Evolutionary conservation across 2,888 invertebrate species (phyloP).

Genomic region (Caenorhabditis sp.): DNA sequence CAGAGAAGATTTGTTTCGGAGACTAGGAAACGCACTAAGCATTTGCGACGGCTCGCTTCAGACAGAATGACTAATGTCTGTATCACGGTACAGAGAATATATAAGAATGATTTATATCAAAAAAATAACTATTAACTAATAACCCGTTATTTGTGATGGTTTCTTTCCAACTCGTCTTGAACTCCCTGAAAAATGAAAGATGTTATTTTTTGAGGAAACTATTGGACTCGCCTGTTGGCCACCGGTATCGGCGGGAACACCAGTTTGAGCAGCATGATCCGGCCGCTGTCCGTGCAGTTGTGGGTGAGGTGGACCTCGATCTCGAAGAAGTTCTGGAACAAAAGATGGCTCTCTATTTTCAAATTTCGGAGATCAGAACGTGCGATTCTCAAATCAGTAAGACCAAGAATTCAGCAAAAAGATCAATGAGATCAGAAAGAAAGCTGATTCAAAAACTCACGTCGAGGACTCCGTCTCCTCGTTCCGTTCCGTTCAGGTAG

Average conservation of each 20-base stretch:
- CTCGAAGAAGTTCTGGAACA: conserved; percentile 35
- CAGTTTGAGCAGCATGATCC: neutral
- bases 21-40: neutral
- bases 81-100: too few relatives aligned
- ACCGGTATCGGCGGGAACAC: neutral
- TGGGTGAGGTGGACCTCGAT: neutral
- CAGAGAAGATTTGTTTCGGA: neutral
- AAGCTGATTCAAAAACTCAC: neutral
- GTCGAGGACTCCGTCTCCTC: neutral
- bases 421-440: neutral
- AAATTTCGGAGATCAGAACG: too few relatives aligned
- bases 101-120: too few relatives aligned
- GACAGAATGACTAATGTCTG: neutral
- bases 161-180: too few relatives aligned
- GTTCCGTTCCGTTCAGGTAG: neutral
- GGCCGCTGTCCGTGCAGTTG: conserved; percentile 17
- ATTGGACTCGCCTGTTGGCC: conserved; percentile 11
- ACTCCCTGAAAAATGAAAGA: too few relatives aligned
- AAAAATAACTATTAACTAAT: too few relatives aligned
- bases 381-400: too few relatives aligned
- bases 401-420: too few relatives aligned
- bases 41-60: neutral
- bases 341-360: neutral
- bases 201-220: too few relatives aligned
- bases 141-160: too few relatives aligned